A percentile compares a stretch with the other conserved stretches of the same genome.
Conservation (phyloP, 2,113 vertebrate genomes). For the Grammomys dolichurus region DNA sequence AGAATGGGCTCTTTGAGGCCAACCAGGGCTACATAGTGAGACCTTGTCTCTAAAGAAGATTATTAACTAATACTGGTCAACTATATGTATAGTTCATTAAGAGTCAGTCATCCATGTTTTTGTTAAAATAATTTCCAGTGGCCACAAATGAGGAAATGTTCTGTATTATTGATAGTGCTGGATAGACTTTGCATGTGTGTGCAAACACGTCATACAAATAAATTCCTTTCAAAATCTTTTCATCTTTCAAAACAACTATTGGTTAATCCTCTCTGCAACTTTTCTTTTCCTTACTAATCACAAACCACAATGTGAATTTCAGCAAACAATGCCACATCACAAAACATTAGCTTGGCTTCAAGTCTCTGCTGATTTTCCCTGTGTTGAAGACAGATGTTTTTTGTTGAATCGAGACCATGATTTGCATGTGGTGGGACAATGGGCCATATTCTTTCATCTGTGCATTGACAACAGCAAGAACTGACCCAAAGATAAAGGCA, state of each 20-base stretch:
- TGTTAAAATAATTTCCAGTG: neutral
- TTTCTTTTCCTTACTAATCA: conserved; percentile 25
- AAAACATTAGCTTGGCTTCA: conserved; percentile 46
- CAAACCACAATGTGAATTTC: conserved; percentile 10
- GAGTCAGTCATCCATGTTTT: neutral
- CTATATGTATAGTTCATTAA: neutral
- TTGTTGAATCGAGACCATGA: conserved; percentile 52
- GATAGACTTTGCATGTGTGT: neutral
- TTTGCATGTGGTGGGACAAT: conserved; percentile 71
- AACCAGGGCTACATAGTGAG: neutral
- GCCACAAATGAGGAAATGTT: neutral
- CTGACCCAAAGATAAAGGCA: conserved; percentile 18
- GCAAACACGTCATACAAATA: neutral
- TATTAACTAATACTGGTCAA: neutral
- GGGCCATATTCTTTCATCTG: conserved; percentile 33
- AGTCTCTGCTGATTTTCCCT: conserved; percentile 36
- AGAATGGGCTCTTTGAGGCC: neutral
- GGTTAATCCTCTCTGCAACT: neutral
- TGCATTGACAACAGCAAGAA: conserved; percentile 32
- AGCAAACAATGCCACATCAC: conserved; percentile 4
- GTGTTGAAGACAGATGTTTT: conserved; percentile 53
- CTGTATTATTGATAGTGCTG: neutral
- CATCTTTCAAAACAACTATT: neutral
- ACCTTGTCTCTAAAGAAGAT: neutral
- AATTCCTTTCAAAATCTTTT: conserved; percentile 34